Conservation (phyloP, 2,113 vertebrate species). For the Apistogramma diplotaenia region DNA sequence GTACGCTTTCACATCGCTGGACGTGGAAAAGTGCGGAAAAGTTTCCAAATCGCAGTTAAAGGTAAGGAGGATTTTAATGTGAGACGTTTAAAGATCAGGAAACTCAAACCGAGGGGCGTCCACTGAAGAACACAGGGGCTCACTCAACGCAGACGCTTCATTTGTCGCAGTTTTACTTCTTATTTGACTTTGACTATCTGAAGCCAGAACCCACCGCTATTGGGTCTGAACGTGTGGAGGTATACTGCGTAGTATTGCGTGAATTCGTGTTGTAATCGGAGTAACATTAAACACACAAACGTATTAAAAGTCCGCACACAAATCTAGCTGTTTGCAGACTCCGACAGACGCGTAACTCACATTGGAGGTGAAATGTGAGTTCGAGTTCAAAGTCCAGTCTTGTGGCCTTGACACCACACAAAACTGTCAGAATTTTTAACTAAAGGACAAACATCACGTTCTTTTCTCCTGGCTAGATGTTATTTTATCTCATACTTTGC, state of each 20-base stretch:
- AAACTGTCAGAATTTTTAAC: background rate
- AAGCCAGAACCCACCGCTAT: background rate
- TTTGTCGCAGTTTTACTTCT: background rate
- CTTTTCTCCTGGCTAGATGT: background rate
- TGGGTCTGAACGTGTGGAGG: background rate
- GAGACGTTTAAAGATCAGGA: conserved; percentile 2
- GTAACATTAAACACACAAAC: background rate
- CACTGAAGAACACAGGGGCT: background rate
- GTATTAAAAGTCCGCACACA: background rate
- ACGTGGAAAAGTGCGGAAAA: conserved; percentile 77
- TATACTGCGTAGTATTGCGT: background rate
- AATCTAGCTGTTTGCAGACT: background rate
- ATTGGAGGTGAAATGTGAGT: background rate
- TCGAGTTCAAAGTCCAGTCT: conserved; percentile 46
- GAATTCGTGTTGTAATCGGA: background rate
- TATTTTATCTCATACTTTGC: background rate
- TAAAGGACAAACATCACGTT: background rate
- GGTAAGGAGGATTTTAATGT: conserved; percentile 47
- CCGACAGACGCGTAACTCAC: background rate
- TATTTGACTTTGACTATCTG: background rate
- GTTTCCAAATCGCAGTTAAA: conserved; percentile 81
- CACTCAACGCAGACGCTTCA: background rate
- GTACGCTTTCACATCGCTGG: conserved; percentile 80
- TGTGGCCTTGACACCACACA: background rate
- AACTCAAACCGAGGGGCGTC: conserved; percentile 6